Evolutionary conservation across 2,797 vertebrate species (phyloP), one percentile per base, ranked within the genome.

Genomic region (Hydrolagus colliei): DNA sequence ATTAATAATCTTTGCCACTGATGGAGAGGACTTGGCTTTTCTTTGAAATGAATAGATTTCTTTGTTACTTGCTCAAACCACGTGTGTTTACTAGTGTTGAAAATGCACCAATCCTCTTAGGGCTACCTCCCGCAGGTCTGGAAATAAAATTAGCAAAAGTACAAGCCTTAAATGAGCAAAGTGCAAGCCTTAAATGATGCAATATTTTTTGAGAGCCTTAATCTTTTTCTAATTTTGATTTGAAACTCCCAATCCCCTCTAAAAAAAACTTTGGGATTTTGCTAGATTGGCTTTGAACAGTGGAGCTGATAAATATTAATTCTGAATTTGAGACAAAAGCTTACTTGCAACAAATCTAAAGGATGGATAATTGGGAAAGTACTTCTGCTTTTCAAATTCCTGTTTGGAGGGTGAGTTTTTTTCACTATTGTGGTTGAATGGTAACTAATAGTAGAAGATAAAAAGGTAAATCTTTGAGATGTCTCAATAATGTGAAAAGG

Each of bases 381-480:
- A 86, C 91, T 86, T 89, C 93, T 3, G 92, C 94, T 85, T 94
- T 95, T 90, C 91, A 89, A 84, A 22, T 93, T 90, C 93, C 93
- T 0, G 89, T 90, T 41, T 95, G 95, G 95, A 94, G 92, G 95
- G 95, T 96, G 93, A 96, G 95, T 61, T 61, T 77, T 77, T 59
- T 77, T 77, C 41, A 11, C 41, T 59, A 6, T 59, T 77, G n/a
- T 77, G 41, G 11, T 9, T 74, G 73, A 13, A 74, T 35, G 22
- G 35, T 74, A 41, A 61, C 10, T 16, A n/a, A n/a, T n/a, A 52
- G 9, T 77, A n/a, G 75, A 61, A 18, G 75, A 1, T 52, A 77
- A 61, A 11, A 59, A 41, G 18, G 18, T 77, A 9, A 52, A 20
- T 6, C 52, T 59, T 52, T 75, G 73, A 41, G 41, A 76, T 52